Evolutionary conservation across 2,113 vertebrate species (phyloP).

Genomic region (Psilopogon haemacephalus): DNA sequence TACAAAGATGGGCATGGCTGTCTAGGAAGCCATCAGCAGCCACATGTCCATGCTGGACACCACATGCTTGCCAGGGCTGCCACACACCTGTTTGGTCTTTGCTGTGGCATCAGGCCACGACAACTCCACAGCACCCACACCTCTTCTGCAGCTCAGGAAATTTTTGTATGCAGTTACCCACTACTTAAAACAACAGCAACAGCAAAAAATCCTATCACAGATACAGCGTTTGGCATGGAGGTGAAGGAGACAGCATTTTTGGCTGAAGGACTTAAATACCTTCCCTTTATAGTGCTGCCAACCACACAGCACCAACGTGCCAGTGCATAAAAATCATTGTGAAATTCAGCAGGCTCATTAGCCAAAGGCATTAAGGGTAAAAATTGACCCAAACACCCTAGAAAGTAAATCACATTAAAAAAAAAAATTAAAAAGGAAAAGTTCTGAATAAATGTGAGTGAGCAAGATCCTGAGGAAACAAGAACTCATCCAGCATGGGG

Average conservation of each 20-base stretch:
- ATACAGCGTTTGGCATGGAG: neutral
- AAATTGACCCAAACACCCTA: slow-evolving; percentile 18
- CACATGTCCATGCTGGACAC: rapidly evolving
- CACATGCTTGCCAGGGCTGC: rapidly evolving
- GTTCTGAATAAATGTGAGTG: neutral
- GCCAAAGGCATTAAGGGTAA: neutral
- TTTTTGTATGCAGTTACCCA: neutral
- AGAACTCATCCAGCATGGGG: neutral
- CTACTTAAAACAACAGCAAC: neutral
- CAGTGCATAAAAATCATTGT: neutral
- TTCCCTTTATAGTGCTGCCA: slow-evolving; percentile 36
- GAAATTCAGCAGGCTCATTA: slow-evolving; percentile 13
- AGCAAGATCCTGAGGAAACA: neutral
- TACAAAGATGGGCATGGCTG: neutral
- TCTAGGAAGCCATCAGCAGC: neutral
- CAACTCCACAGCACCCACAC: neutral
- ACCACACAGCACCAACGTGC: neutral
- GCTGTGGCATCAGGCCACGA: neutral
- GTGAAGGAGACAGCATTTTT: neutral
- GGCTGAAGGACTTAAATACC: neutral
- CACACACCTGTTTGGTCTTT: rapidly evolving
- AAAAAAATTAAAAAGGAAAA: neutral
- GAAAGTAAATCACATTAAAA: neutral
- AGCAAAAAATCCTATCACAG: neutral
- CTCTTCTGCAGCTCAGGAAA: neutral